Base-by-base conservation (phyloP, 2,113 vertebrate species). In the Apteryx mantelli region DNA sequence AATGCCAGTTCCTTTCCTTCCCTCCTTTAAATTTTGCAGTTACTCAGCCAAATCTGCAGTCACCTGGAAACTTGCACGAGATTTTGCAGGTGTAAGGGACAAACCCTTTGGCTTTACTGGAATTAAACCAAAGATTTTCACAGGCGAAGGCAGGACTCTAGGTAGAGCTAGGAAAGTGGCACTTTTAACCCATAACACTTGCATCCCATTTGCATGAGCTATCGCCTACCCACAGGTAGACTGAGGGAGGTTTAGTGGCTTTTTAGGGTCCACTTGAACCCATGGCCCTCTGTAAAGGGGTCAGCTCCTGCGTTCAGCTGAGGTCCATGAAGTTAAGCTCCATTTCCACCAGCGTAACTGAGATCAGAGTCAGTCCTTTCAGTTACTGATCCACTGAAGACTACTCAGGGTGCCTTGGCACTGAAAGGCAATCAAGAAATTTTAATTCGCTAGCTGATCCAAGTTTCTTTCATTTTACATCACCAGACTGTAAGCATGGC, bases 191-290 rank as follows among this genome's bases (percentile, higher is more conserved):
- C 65, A 44, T 60, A n/a, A 19, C 26, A 13, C 13, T 56, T 44
- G 15, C 7, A 77, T 61, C 32, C 26, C 7, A 20, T 81, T 81
- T 65, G 21, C 25, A 34, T 44, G 64, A 34, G 25, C 22, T 61
- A 75, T 38, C 9, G 36, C 30, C 22, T 0, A 0, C 10, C 34
- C 50, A 50, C 68, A 20, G 15, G 44, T 1, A 1, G 21, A 15
- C 25, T n/a, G 38, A 26, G 6, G 5, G 30, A 22, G 69, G 2
- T 30, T 28, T 21, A 24, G 38, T 8, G 50, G 20, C 18, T 6
- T 46, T 61, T 48, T 61, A 13, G 66, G 36, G 16, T 48, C 17
- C 55, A 34, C 55, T 40, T 21, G 42, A 50, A 68, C 12, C 87
- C 38, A 5, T 8, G 5, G 32, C 18, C 11, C 13, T 36, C 22